These are phyloP conservation scores for Helicoverpa zea DNA, from an alignment of 1,140 invertebrate genomes.

Conservation along the genomic window DNA sequence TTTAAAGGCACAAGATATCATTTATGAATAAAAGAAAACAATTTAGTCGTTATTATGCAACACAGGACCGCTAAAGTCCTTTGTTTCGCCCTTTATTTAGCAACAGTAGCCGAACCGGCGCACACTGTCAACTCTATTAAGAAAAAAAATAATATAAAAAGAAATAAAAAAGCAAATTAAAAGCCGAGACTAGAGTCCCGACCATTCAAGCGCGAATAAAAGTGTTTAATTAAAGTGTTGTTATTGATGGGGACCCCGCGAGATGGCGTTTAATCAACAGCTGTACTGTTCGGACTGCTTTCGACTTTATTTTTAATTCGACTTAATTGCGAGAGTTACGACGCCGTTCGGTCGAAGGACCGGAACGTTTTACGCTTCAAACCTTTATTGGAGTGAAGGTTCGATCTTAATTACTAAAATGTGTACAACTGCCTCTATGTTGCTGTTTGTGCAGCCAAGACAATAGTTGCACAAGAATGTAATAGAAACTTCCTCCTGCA, in stretches of 20 bases:
- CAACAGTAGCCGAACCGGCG: slow-evolving; percentile 49
- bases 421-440: slow-evolving; percentile 45
- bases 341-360: slow-evolving; percentile 61
- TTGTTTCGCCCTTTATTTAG: slow-evolving; percentile 69
- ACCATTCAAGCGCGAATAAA: slow-evolving; percentile 80
- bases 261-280: slow-evolving; percentile 85
- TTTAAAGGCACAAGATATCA: slow-evolving; percentile 34
- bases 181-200: slow-evolving; percentile 72
- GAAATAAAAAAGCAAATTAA: slow-evolving; percentile 80
- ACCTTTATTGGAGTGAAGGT: slow-evolving; percentile 62
- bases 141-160: slow-evolving; percentile 64
- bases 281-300: slow-evolving; percentile 63
- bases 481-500: slow-evolving; percentile 82
- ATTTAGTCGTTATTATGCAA: slow-evolving; percentile 42
- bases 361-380: slow-evolving; percentile 64
- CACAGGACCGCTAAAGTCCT: slow-evolving; percentile 50
- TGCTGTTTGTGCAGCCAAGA: slow-evolving; percentile 55
- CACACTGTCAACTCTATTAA: slow-evolving; percentile 64
- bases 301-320: slow-evolving; percentile 82
- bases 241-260: slow-evolving; percentile 84
- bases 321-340: slow-evolving; percentile 80
- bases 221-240: slow-evolving; percentile 85
- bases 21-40: slow-evolving; percentile 47
- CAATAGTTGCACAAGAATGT: slow-evolving; percentile 85
- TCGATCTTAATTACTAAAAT: slow-evolving; percentile 69